Base-by-base conservation (phyloP, 2,888 invertebrate species). In the Tipula confusa region DNA sequence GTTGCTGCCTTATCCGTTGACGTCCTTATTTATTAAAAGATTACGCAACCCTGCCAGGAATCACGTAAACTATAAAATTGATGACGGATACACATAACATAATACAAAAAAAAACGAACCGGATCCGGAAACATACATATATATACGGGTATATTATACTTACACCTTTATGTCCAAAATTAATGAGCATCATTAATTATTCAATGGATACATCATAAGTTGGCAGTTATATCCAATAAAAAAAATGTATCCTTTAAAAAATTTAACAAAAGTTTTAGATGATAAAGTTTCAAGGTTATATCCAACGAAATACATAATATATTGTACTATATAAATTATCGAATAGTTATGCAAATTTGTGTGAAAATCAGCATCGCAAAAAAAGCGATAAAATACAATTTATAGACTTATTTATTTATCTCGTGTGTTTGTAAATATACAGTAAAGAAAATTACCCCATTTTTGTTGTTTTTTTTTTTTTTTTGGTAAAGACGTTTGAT, bases 261-360 rank as follows among this genome's bases (percentile, higher is more conserved):
- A 24, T 64, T 0, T 64, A 6, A 24, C 24, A 15, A n/a, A n/a
- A 64, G 24, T 64, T 64, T 11, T 24, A 24, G 64, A 64, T 64
- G 64, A 64, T 64, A 64, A 64, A 64, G 24, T 64, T 64, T 64
- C 64, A 64, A 64, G 64, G 24, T 24, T 64, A 64, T 24, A 64
- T 24, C 2, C 43, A 24, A 18, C 64, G 9, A 18, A 11, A 9
- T 24, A 24, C 24, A 24, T 33, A 6, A 11, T 15, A 43, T 43
- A 33, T 11, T 36, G 9, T 9, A 9, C 36, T 9, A 36, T 38
- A 9, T 0, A 43, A 6, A 64, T 64, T 64, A 64, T 9, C 24
- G 24, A 64, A 64, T 64, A 64, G 64, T 64, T 64, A 64, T 24
- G 64, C 24, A 64, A 64, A 64, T 64, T 64, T 64, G 64, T 64